A percentile compares a stretch with the other conserved stretches of the same genome.
These are phyloP conservation scores for Cuniculus paca DNA, from an alignment of 2,797 vertebrate genomes.

Conservation along the genomic window DNA sequence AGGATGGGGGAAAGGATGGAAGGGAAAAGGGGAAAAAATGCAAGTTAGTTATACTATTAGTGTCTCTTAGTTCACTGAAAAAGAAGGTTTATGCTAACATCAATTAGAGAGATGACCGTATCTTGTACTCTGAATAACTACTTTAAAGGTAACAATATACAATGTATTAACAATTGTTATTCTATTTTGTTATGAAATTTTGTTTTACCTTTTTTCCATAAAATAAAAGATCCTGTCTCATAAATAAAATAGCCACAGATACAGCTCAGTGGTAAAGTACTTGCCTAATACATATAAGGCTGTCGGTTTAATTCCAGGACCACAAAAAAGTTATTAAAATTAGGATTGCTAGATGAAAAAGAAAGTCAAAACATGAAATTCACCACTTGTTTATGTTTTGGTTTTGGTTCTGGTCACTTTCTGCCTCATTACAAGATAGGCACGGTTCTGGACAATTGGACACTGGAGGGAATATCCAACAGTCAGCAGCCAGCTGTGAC, in stretches of 20 bases:
- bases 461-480: background rate
- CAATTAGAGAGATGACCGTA: background rate
- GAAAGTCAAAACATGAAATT: conserved; percentile 23
- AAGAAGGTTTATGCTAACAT: background rate
- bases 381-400: background rate
- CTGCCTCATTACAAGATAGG: conserved; percentile 5
- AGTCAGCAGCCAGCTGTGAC: background rate
- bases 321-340: background rate
- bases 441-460: background rate
- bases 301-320: background rate
- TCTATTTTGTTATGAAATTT: background rate
- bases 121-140: background rate
- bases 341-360: background rate
- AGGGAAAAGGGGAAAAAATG: background rate
- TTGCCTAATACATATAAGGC: background rate
- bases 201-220: background rate
- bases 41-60: background rate
- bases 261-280: background rate
- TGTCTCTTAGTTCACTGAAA: background rate
- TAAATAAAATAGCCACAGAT: background rate
- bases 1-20: background rate
- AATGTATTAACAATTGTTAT: background rate
- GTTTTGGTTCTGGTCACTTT: conserved; percentile 54
- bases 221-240: background rate
- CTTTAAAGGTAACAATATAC: background rate